Evolutionary conservation across 2,888 invertebrate species (phyloP).

Genomic region (Actias luna): DNA sequence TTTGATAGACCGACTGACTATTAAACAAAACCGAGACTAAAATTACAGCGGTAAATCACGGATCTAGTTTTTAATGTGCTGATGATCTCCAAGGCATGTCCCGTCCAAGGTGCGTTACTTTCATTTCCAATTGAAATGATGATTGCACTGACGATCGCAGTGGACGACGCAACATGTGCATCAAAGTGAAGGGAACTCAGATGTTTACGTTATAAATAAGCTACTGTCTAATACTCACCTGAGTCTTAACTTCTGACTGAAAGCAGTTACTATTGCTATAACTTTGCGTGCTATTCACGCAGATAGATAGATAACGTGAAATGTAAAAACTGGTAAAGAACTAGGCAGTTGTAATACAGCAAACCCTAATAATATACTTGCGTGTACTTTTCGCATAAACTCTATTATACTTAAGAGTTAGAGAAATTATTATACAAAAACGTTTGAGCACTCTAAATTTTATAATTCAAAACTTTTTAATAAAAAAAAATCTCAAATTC

Average conservation of each 20-base stretch:
- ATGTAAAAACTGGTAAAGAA: too few species aligned
- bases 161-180: slow-evolving; percentile 4
- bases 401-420: too few species aligned
- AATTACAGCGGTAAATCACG: not conserved
- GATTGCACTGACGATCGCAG: slow-evolving; percentile 4
- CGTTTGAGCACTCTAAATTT: too few species aligned
- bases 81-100: not conserved
- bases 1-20: not conserved
- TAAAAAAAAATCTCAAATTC: too few species aligned
- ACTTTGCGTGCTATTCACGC: too few species aligned
- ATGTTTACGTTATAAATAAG: not conserved
- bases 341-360: too few species aligned
- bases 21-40: not conserved
- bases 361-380: too few species aligned
- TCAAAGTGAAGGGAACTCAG: slow-evolving; percentile 8
- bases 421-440: too few species aligned
- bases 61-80: not conserved
- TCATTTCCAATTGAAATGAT: slow-evolving; percentile 4
- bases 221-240: not conserved
- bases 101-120: slow-evolving; percentile 6
- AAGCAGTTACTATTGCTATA: not conserved
- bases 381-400: too few species aligned
- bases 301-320: too few species aligned
- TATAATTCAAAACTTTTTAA: too few species aligned
- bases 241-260: not conserved